phyloP scores from a whole-genome alignment of 2,888 invertebrate species.

The Luperina testacea region DNA sequence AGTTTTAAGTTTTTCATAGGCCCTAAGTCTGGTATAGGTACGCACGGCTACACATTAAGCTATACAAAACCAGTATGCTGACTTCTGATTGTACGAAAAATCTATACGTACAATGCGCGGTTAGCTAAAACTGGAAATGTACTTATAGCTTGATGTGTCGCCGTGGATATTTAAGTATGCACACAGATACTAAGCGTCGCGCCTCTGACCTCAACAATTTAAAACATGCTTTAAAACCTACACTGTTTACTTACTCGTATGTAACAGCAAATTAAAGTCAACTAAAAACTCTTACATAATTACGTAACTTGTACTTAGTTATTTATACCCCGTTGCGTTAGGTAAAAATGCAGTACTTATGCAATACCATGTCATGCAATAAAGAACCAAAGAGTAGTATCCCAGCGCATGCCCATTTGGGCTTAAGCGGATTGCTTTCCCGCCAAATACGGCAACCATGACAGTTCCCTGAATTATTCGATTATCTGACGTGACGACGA shows the following conservation, averaged over 20 bases:
- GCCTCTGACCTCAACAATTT: not conserved
- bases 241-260: conserved; percentile 14
- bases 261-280: conserved; percentile 33
- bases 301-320: conserved; percentile 45
- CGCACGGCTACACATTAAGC: too few species aligned
- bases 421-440: conserved; percentile 89
- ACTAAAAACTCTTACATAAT: conserved; percentile 29
- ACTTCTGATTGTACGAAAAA: too few species aligned
- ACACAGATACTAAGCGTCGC: not conserved
- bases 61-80: too few species aligned
- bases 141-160: too few species aligned
- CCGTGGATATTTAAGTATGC: not conserved
- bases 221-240: conserved; percentile 16
- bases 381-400: conserved; percentile 83
- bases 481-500: conserved; percentile 84
- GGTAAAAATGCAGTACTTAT: conserved; percentile 78
- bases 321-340: conserved; percentile 63
- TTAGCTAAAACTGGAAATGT: too few species aligned
- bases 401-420: conserved; percentile 84
- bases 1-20: too few species aligned
- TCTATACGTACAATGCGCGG: too few species aligned
- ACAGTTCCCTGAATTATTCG: conserved; percentile 89
- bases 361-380: conserved; percentile 80
- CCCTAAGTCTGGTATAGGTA: too few species aligned
- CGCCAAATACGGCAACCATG: conserved; percentile 88